Evolutionary conservation across 2,113 vertebrate species (phyloP), one percentile per base, ranked within the genome.

Genomic region (Pseudorectes ferrugineus): DNA sequence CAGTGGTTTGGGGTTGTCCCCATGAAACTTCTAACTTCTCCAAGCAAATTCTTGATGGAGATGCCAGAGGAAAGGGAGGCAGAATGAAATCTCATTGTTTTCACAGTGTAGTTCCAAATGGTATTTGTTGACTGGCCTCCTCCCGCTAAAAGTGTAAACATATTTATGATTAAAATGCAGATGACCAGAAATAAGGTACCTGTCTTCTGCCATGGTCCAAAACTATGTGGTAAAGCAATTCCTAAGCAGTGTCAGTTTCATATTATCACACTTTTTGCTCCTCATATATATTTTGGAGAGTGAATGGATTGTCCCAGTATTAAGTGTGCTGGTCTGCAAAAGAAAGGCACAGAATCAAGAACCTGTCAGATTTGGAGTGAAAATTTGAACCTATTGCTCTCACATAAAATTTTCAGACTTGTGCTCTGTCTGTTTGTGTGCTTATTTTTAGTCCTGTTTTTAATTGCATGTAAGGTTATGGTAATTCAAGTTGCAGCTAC

Each of bases 61-160:
- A 2, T 3, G 12, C 0, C 1, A 35, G 3, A 58, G 7, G 2
- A 67, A 29, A 67, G 5, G 4, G 11, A 49, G 2, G 7, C 12
- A 49, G 16, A 54, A 85, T 33, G 21, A 85, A 85, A 58, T 52
- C 6, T 59, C 13, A 29, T 52, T 77, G 14, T 5, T 93, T 92
- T 91, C 31, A 57, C 14, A 25, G 13, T 36, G 23, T 31, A 25
- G 6, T 46, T 77, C 33, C 36, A 77, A 58, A 74, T 24, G 3
- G 6, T 52, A 36, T 55, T 68, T 79, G 11, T 52, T 73, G 66
- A 54, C 51, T 55, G 9, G 3, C 11, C 13, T 58, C 9, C 10
- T 79, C 13, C 5, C 9, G 19, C 25, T 70, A 40, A 35, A 88
- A 75, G 4, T 38, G 9, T 42, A 49, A 62, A 72, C 72, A 5